A percentile compares a stretch with the other conserved stretches of the same genome.
Evolutionary conservation across 2,113 vertebrate genomes (phyloP).

Genomic region (Neomonachus schauinslandi): DNA sequence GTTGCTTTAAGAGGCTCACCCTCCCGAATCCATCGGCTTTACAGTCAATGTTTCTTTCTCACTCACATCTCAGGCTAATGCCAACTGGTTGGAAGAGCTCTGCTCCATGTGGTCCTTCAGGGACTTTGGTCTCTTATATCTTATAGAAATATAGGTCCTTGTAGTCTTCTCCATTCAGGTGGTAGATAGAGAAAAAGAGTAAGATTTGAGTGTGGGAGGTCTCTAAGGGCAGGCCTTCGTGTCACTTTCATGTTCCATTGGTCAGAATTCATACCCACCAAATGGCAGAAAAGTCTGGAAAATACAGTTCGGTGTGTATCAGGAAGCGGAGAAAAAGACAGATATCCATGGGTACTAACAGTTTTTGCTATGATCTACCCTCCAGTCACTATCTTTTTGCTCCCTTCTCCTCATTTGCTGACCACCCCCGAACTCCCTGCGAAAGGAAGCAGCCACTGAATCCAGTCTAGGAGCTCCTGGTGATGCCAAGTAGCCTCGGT

Average conservation of each 20-base stretch:
- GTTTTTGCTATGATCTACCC: neutral
- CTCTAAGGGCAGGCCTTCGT: neutral
- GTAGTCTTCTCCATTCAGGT: neutral
- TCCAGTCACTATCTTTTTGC: neutral
- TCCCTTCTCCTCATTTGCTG: neutral
- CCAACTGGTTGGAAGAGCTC: neutral
- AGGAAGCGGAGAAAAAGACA: neutral
- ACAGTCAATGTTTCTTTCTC: neutral
- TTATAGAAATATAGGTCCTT: neutral
- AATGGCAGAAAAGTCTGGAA: neutral
- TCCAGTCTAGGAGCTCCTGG: neutral
- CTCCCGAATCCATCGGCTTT: neutral
- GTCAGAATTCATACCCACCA: neutral
- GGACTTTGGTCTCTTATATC: neutral
- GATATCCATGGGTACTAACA: neutral
- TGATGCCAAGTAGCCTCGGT: neutral
- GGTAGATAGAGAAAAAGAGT: neutral
- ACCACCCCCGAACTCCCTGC: fast-evolving
- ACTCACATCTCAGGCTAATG: neutral
- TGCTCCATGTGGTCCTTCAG: neutral
- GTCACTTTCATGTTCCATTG: neutral
- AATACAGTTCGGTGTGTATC: neutral
- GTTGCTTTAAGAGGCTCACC: neutral
- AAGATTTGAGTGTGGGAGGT: neutral
- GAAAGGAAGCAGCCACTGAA: neutral